Evolutionary conservation across 2,113 vertebrate genomes (phyloP).

Genomic region (Aegypius monachus): DNA sequence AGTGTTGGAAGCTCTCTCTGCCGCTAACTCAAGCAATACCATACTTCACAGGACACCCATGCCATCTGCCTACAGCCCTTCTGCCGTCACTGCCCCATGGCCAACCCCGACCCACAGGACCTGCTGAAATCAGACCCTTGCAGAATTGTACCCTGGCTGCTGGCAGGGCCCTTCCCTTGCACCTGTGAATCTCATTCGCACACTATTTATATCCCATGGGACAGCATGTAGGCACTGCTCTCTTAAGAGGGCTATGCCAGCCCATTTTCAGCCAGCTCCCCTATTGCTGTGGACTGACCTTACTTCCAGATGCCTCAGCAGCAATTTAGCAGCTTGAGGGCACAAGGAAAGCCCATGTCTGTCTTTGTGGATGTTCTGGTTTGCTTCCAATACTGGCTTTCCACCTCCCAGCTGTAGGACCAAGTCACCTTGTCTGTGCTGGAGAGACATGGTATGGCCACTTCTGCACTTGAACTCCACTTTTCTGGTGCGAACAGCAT

Average conservation of each 20-base stretch:
- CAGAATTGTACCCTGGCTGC: neutral
- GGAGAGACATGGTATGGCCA: neutral
- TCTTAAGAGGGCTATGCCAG: neutral
- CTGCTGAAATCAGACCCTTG: neutral
- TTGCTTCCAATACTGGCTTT: neutral
- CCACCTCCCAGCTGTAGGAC: neutral
- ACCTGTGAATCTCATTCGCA: neutral
- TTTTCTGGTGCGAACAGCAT: neutral
- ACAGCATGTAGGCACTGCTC: accelerated
- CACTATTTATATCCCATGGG: neutral
- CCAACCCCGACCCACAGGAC: neutral
- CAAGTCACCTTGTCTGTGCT: neutral
- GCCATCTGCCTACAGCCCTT: neutral
- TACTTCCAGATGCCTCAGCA: neutral
- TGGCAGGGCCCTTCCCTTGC: neutral
- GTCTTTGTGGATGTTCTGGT: neutral
- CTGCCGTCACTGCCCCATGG: neutral
- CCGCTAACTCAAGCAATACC: neutral
- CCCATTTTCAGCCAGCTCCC: neutral
- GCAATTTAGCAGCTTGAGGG: neutral
- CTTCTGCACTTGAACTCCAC: neutral
- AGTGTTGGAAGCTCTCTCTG: neutral
- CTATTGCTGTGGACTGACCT: neutral
- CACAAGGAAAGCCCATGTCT: neutral
- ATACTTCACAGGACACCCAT: neutral